Conservation (phyloP, 2,113 vertebrate genomes). For the Perognathus longimembris region DNA sequence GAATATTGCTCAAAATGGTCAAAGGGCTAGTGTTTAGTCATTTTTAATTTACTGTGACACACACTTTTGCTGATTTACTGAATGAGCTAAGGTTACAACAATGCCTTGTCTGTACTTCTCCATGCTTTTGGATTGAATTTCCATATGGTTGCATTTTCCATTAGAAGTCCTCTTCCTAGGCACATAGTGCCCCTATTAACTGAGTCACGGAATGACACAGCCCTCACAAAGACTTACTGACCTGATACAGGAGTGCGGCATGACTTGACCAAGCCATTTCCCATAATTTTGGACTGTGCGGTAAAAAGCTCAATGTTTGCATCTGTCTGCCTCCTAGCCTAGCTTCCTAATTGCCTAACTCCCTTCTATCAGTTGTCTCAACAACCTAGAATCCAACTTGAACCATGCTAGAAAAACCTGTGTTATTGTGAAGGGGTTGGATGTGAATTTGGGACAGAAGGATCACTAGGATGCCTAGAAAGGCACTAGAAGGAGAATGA, state of each 20-base stretch:
- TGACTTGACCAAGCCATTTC: background rate
- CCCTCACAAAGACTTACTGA: background rate
- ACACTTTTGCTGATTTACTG: conserved; percentile 71
- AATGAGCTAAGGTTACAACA: conserved; percentile 70
- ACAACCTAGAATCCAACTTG: background rate
- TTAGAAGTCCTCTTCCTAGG: conserved; percentile 48
- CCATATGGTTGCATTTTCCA: conserved; percentile 66
- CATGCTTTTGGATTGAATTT: conserved; percentile 74
- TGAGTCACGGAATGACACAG: background rate
- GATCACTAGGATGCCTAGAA: background rate
- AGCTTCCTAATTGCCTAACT: background rate
- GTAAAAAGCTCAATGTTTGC: background rate
- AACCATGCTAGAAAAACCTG: background rate
- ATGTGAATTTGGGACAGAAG: background rate
- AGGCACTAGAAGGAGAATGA: background rate
- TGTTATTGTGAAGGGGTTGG: background rate
- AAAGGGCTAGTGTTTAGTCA: conserved; percentile 74
- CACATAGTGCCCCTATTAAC: background rate
- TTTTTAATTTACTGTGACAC: conserved; percentile 78
- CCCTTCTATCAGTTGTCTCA: background rate
- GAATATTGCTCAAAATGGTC: conserved; percentile 73
- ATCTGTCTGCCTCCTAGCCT: background rate
- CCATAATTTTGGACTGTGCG: background rate
- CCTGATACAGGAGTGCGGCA: background rate
- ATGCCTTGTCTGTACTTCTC: conserved; percentile 35